Evolutionary conservation across 2,113 vertebrate species (phyloP).

Genomic region (Gallinago undulata): DNA sequence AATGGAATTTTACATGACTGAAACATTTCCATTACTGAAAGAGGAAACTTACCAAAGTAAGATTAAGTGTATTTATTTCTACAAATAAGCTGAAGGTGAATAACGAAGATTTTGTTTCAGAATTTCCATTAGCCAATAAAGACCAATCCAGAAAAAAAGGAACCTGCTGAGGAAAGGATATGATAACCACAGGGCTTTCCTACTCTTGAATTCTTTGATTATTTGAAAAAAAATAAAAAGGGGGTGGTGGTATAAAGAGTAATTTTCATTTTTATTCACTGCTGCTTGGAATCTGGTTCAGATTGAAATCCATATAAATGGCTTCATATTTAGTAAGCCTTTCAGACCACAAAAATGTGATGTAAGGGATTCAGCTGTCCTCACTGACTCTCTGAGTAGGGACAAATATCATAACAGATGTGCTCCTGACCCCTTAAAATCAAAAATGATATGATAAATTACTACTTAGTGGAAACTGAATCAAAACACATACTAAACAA

Average conservation of each 20-base stretch:
- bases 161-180: neutral
- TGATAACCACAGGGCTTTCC: neutral
- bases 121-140: neutral
- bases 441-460: conserved; percentile 4
- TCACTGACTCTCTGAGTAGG: neutral
- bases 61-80: neutral
- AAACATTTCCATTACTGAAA: neutral
- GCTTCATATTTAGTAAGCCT: conserved; percentile 1
- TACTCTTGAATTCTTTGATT: neutral
- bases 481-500: neutral
- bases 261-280: neutral
- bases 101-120: neutral
- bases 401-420: neutral
- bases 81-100: neutral
- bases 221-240: neutral
- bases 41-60: neutral
- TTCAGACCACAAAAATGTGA: neutral
- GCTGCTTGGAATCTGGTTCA: neutral
- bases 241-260: neutral
- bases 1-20: neutral
- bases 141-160: neutral
- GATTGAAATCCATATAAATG: neutral
- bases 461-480: neutral
- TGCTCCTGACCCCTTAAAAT: neutral
- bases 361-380: neutral